Percentiles rank a stretch among this genome's conserved stretches.
These are phyloP conservation scores for Thinocorus orbignyianus DNA, from an alignment of 2,113 vertebrate species.

Conservation along the genomic window DNA sequence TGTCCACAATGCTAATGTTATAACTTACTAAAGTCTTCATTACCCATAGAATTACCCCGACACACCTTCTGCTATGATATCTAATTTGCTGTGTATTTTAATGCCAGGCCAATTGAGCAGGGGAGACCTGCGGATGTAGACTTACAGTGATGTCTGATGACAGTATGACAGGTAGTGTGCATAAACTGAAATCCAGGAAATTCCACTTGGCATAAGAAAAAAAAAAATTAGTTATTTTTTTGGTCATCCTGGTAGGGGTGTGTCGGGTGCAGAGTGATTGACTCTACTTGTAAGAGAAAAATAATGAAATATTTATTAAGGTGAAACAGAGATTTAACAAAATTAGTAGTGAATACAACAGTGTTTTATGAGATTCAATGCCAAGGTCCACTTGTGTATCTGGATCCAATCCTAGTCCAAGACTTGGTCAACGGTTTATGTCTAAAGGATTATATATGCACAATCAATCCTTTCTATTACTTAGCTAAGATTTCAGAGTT, in stretches of 20 bases:
- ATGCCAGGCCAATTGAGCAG: not conserved
- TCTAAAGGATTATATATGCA: too few species aligned
- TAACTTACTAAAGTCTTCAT: not conserved
- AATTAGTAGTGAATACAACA: too few species aligned
- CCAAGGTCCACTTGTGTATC: too few species aligned
- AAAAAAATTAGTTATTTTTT: not conserved
- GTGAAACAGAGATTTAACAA: too few species aligned
- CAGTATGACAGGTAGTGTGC: not conserved
- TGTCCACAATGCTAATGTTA: not conserved
- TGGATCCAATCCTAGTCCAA: too few species aligned
- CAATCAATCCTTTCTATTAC: too few species aligned
- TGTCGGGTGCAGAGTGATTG: too few species aligned
- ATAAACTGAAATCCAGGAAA: not conserved
- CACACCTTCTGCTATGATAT: not conserved
- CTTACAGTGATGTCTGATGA: not conserved
- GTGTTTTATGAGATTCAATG: too few species aligned
- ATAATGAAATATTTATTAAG: too few species aligned
- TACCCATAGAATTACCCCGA: not conserved
- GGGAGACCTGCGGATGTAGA: not conserved
- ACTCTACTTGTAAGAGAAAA: too few species aligned
- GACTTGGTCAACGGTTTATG: too few species aligned
- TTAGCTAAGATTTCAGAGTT: too few species aligned
- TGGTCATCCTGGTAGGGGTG: not conserved
- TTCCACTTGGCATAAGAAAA: not conserved
- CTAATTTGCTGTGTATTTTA: not conserved